A percentile compares a stretch with the other conserved stretches of the same genome.
Evolutionary conservation across 2,797 vertebrate genomes (phyloP).

Genomic region (Anas flavirostris): DNA sequence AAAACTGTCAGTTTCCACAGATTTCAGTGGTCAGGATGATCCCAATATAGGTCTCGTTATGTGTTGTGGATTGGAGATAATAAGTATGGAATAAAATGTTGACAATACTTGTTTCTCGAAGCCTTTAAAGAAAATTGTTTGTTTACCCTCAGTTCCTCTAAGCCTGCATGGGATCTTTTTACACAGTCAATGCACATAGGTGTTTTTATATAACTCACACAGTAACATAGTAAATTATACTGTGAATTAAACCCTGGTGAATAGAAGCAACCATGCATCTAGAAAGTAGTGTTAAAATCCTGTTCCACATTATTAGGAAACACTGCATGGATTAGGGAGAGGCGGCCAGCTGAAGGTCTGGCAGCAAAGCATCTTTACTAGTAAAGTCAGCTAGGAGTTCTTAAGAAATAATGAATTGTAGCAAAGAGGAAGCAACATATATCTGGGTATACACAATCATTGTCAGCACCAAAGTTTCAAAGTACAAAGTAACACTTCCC

Average conservation of each 20-base stretch:
- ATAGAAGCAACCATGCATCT: constrained; percentile 39
- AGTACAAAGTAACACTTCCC: not conserved
- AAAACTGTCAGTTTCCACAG: not conserved
- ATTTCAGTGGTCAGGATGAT: not conserved
- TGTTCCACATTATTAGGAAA: constrained; percentile 7
- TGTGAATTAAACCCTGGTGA: constrained; percentile 17
- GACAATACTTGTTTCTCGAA: not conserved
- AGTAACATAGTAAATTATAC: not conserved
- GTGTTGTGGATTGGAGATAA: not conserved
- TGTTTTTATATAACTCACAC: not conserved
- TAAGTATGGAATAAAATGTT: not conserved
- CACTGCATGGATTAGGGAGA: constrained; percentile 15
- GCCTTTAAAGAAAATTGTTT: not conserved
- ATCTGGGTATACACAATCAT: not conserved
- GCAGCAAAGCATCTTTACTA: not conserved
- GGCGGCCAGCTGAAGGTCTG: not conserved
- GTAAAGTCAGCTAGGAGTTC: not conserved
- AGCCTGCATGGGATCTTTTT: not conserved
- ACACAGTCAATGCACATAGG: not conserved
- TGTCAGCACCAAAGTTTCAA: not conserved
- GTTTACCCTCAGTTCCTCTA: not conserved
- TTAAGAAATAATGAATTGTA: not conserved
- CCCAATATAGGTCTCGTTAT: not conserved
- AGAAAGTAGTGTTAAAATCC: constrained; percentile 23
- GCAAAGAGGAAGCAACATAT: not conserved